Evolutionary conservation across 2,888 invertebrate species (phyloP).

Genomic region (Melieria omissa): DNA sequence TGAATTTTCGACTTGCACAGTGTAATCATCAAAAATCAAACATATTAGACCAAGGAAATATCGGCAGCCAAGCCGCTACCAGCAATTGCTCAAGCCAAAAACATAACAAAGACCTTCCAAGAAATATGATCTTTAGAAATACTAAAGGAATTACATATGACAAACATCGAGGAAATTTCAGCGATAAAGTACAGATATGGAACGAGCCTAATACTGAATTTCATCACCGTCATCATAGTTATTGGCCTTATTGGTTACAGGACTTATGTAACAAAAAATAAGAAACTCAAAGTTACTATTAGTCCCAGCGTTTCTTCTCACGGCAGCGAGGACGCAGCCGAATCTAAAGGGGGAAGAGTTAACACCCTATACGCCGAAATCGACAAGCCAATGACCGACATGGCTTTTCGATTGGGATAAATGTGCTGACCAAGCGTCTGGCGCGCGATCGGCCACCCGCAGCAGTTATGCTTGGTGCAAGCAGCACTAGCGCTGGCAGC

Average conservation of each 20-base stretch:
- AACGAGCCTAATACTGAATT: conserved; percentile 14
- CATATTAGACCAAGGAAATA: neutral
- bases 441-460: too few species aligned
- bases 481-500: too few species aligned
- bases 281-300: neutral
- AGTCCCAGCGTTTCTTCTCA: neutral
- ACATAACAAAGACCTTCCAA: conserved; percentile 16
- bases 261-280: neutral
- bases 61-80: neutral
- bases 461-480: too few species aligned
- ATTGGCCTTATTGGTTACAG: neutral
- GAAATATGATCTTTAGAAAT: conserved; percentile 19
- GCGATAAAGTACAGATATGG: conserved; percentile 17
- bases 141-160: conserved; percentile 16
- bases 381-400: too few species aligned
- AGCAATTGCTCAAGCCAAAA: conserved; percentile 14
- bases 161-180: conserved; percentile 18
- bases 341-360: neutral
- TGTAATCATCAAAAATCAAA: neutral
- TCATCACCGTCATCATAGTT: conserved; percentile 12
- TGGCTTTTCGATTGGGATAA: too few species aligned
- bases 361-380: too few species aligned
- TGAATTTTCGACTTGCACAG: too few species aligned
- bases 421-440: too few species aligned
- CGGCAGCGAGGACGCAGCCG: neutral